Conservation (phyloP, 2,888 invertebrate species). For the Spatulosminthurus flaviceps region DNA sequence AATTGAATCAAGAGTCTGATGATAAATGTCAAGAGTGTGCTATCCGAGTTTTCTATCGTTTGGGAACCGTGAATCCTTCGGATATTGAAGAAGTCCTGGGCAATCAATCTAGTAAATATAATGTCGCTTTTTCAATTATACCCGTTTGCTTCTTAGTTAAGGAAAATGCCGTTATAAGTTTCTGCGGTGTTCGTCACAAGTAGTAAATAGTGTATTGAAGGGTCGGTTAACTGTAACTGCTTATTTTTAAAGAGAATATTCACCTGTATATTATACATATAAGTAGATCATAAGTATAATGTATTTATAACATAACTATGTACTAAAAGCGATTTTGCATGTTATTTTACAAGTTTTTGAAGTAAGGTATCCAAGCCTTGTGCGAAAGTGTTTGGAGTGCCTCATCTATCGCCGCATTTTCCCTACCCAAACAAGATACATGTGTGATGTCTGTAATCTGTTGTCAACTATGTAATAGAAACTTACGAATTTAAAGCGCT, state of each 20-base stretch:
- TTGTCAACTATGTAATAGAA: not conserved
- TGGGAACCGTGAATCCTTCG: slow-evolving; percentile 69
- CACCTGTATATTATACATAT: not conserved
- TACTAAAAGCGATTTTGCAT: not conserved
- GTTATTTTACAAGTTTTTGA: slow-evolving; percentile 16
- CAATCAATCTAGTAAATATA: slow-evolving; percentile 65
- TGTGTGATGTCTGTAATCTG: too few relatives aligned
- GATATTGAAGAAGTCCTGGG: slow-evolving; percentile 66
- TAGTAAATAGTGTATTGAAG: not conserved
- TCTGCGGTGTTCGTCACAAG: slow-evolving; percentile 79
- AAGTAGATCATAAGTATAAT: not conserved
- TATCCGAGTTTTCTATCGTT: slow-evolving; percentile 81
- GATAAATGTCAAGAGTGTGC: slow-evolving; percentile 73
- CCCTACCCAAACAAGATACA: not conserved
- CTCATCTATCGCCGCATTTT: not conserved
- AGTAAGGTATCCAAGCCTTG: slow-evolving; percentile 1
- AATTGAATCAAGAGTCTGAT: slow-evolving; percentile 66
- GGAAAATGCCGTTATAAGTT: slow-evolving; percentile 82
- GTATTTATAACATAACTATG: not conserved
- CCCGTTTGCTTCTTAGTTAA: slow-evolving; percentile 83
- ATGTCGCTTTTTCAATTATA: slow-evolving; percentile 77
- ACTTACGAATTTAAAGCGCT: not conserved
- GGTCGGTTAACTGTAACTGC: slow-evolving; percentile 67
- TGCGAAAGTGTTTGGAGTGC: slow-evolving; percentile 14
- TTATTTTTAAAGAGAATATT: not conserved